A percentile compares a stretch with the other conserved stretches of the same genome.
These are phyloP conservation scores for Poecilia picta DNA, from an alignment of 2,797 vertebrate genomes.

Conservation along the genomic window DNA sequence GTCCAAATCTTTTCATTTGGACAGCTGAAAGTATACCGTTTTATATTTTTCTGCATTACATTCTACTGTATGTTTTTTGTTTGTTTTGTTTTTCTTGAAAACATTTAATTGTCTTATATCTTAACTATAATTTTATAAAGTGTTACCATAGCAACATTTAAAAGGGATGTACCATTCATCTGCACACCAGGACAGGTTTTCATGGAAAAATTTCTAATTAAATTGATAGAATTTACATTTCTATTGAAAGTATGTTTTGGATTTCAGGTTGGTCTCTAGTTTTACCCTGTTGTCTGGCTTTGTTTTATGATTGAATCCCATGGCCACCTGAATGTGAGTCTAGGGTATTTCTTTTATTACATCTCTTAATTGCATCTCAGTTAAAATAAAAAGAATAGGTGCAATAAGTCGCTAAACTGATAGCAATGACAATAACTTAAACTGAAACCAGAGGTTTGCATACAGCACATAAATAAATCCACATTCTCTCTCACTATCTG, in stretches of 20 bases:
- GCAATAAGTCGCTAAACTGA: not conserved
- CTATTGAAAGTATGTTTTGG: not conserved
- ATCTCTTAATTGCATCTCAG: not conserved
- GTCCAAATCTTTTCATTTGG: no score
- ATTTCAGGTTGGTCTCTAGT: not conserved
- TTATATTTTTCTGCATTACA: no score
- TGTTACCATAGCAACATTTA: not conserved
- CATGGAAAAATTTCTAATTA: not conserved
- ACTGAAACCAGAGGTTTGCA: no score
- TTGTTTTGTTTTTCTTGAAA: not conserved
- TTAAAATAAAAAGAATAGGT: not conserved
- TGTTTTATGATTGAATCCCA: not conserved
- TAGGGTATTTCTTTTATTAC: not conserved
- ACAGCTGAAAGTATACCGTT: no score
- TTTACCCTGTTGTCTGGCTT: not conserved
- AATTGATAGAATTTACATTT: not conserved
- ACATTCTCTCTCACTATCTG: no score
- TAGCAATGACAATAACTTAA: not conserved
- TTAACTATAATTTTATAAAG: not conserved
- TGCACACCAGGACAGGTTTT: not conserved
- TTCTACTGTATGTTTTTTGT: no score
- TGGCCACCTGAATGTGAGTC: not conserved
- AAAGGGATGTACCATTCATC: not conserved
- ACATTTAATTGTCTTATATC: not conserved
- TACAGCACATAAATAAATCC: no score